phyloP scores from a whole-genome alignment of 2,888 invertebrate genomes.

The Xestia rhomboidea region DNA sequence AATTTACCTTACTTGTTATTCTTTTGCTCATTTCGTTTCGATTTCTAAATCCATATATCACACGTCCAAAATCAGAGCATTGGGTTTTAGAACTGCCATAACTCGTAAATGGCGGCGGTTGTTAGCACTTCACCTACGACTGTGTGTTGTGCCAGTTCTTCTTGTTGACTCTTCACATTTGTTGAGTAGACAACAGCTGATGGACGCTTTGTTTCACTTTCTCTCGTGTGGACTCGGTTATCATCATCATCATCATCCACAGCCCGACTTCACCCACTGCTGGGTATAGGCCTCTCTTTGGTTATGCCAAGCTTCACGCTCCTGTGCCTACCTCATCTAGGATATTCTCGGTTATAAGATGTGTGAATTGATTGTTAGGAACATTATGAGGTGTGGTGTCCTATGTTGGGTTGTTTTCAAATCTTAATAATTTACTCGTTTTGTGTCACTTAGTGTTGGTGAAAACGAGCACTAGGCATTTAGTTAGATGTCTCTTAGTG shows the following conservation, averaged over 20 bases:
- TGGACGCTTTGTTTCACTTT: slow-evolving; percentile 52
- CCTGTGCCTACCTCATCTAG: no score
- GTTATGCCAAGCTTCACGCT: no score
- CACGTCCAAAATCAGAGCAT: slow-evolving; percentile 54
- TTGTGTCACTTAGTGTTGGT: no score
- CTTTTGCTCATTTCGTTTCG: neutral
- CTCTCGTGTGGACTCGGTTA: slow-evolving; percentile 5
- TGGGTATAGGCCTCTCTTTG: no score
- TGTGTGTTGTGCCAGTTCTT: slow-evolving; percentile 30
- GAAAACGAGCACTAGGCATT: no score
- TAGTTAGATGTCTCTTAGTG: no score
- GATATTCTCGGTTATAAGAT: slow-evolving; percentile 2
- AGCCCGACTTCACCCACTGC: no score
- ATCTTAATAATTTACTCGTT: neutral
- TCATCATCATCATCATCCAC: no score
- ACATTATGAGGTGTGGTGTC: neutral
- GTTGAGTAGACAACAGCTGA: slow-evolving; percentile 29
- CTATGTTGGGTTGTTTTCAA: neutral
- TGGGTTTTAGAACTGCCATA: slow-evolving; percentile 53
- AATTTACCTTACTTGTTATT: neutral
- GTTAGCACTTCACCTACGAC: slow-evolving; percentile 62
- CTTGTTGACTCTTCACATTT: slow-evolving; percentile 49
- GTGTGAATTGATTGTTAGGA: slow-evolving; percentile 17
- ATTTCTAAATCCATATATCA: slow-evolving; percentile 46
- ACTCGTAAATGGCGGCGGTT: slow-evolving; percentile 40